Percentiles rank a stretch among this genome's conserved stretches.
These are phyloP conservation scores for Muscicapa comitata DNA, from an alignment of 2,797 vertebrate species.

Conservation along the genomic window DNA sequence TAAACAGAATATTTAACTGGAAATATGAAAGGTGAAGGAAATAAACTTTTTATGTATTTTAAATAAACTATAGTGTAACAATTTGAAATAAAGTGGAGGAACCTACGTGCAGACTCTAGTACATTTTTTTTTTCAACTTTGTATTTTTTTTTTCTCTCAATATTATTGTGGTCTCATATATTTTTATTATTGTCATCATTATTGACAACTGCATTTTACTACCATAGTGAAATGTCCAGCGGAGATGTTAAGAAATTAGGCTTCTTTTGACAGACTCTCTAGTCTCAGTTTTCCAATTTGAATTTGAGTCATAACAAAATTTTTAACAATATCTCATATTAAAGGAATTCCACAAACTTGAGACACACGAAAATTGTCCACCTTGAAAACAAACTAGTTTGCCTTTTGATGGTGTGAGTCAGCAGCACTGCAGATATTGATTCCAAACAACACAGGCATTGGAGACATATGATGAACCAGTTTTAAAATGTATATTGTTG, in stretches of 20 bases:
- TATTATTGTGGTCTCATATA: background rate
- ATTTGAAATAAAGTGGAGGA: background rate
- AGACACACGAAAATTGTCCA: background rate
- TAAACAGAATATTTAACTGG: background rate
- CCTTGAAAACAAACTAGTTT: background rate
- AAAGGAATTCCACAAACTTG: background rate
- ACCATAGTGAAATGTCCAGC: background rate
- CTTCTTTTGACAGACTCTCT: background rate
- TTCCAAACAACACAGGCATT: background rate
- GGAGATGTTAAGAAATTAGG: background rate
- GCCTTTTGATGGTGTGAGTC: background rate
- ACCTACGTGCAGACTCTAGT: background rate
- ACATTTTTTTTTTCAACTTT: background rate
- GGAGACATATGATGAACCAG: background rate
- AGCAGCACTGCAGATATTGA: background rate
- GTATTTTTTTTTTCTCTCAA: background rate
- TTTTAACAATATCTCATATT: background rate
- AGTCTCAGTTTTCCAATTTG: background rate
- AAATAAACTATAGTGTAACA: background rate
- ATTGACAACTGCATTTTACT: background rate
- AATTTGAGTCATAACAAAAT: background rate
- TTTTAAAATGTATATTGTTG: constrained; percentile 18
- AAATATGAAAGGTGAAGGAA: background rate
- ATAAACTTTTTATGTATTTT: background rate
- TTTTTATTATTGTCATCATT: background rate